Evolutionary conservation across 1,140 invertebrate genomes (phyloP), one percentile per base, ranked within the genome.

Genomic region (Copidosoma floridanum): DNA sequence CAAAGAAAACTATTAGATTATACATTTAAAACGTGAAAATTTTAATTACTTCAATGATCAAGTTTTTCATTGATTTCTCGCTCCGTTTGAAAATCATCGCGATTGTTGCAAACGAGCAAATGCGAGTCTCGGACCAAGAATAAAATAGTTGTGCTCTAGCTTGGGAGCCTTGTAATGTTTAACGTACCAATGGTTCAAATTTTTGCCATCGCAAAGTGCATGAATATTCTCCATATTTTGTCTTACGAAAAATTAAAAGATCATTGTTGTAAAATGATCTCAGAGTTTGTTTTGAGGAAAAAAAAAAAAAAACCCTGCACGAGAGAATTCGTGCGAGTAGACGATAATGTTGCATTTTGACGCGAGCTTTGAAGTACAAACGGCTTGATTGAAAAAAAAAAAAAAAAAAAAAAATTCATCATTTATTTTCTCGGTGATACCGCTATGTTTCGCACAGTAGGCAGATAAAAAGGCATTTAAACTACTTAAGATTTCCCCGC

Each of bases 381-480:
- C n/a, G n/a, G n/a, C n/a, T n/a, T n/a, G n/a, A n/a, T n/a, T n/a
- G n/a, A n/a, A n/a, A n/a, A n/a, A n/a, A n/a, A n/a, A n/a, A n/a
- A n/a, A n/a, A n/a, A n/a, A n/a, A n/a, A n/a, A n/a, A n/a, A n/a
- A n/a, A n/a, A n/a, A n/a, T n/a, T n/a, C n/a, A n/a, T n/a, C n/a
- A n/a, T n/a, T n/a, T n/a, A n/a, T n/a, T n/a, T 44, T 16, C 20
- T 18, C 24, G 20, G 16, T 24, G n/a, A 29, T 29, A n/a, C n/a
- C 27, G 23, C 24, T 40, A 16, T 16, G 1, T 41, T 23, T 21
- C 14, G 32, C 38, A 41, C 24, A 54, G 37, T 54, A 12, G n/a
- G n/a, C n/a, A n/a, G n/a, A n/a, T n/a, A n/a, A n/a, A n/a, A n/a
- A 41, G 38, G 52, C 38, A 54, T 43, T 54, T 54, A 54, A 54